Percentiles rank a stretch among this genome's conserved stretches.
These are phyloP conservation scores for Oasisia sp. DNA, from an alignment of 2,888 invertebrate species.

Conservation along the genomic window DNA sequence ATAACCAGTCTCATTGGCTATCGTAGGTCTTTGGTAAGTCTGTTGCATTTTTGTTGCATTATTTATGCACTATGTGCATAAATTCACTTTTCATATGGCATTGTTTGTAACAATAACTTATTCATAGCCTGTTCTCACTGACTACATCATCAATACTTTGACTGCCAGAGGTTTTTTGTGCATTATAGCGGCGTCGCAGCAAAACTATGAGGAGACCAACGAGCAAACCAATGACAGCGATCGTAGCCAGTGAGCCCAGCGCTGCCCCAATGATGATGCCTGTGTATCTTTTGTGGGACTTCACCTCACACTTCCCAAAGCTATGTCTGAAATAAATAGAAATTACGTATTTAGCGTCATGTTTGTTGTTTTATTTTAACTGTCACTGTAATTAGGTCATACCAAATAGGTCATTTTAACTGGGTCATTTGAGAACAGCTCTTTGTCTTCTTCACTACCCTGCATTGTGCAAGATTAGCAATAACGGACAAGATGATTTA, in stretches of 20 bases:
- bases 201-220: background rate
- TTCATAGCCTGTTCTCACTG: background rate
- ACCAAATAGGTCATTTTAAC: too few relatives aligned
- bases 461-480: too few relatives aligned
- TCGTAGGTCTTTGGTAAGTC: background rate
- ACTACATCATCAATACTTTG: background rate
- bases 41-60: conserved; percentile 7
- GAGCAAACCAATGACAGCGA: background rate
- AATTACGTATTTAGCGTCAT: background rate
- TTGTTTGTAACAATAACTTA: background rate
- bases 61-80: background rate
- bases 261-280: background rate
- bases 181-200: conserved; percentile 2
- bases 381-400: too few relatives aligned
- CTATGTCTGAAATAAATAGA: background rate
- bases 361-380: background rate
- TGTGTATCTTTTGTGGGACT: background rate
- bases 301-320: background rate
- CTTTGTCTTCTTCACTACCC: too few relatives aligned
- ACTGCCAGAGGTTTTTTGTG: background rate
- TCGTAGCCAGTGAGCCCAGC: conserved; percentile 6
- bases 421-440: too few relatives aligned
- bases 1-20: background rate
- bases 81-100: background rate
- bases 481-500: too few relatives aligned